Evolutionary conservation across 2,888 invertebrate species (phyloP), one percentile per base, ranked within the genome.

Genomic region (Erpobdella octoculata): DNA sequence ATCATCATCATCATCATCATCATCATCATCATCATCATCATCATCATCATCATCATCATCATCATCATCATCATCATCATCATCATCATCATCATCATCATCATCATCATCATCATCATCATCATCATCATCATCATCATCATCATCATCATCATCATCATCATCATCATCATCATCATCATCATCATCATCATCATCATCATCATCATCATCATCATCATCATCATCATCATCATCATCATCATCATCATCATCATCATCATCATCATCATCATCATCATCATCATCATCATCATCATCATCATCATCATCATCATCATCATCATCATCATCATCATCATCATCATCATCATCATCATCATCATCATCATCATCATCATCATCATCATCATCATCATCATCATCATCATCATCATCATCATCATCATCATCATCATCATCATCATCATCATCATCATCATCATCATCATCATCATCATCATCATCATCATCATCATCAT

Each of bases 311-410:
- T 41, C 46, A 66, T 25, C 66, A n/a, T 37, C 38, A 38, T 18
- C 38, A 15, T n/a, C 21, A 66, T 37, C 21, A 2, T 41, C 46
- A 46, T 25, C 46, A 67, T 41, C 46, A 9, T 3, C 67, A 38
- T 38, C 46, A 21, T 41, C 67, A 67, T 31, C 65, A 65, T 65
- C 65, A 38, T n/a, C 46, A 67, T 46, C 41, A 41, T 25, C 28
- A 48, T 67, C 48, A 61, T 4, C 61, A 48, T 48, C 48, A 37
- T 65, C 65, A 65, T 65, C 65, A 38, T n/a, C 65, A 65, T 65
- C 65, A 38, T 18, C 65, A 38, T 2, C 65, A 31, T 37, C 65
- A 38, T n/a, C 38, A 38, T 18, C 65, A 36, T n/a, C n/a, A 65
- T 38, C 65, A 65, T 65, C 65, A 36, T 65, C 65, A 15, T 65